Percentiles rank a stretch among this genome's conserved stretches.
Conservation (phyloP, 2,113 vertebrate species). For the Sorex fumeus region DNA sequence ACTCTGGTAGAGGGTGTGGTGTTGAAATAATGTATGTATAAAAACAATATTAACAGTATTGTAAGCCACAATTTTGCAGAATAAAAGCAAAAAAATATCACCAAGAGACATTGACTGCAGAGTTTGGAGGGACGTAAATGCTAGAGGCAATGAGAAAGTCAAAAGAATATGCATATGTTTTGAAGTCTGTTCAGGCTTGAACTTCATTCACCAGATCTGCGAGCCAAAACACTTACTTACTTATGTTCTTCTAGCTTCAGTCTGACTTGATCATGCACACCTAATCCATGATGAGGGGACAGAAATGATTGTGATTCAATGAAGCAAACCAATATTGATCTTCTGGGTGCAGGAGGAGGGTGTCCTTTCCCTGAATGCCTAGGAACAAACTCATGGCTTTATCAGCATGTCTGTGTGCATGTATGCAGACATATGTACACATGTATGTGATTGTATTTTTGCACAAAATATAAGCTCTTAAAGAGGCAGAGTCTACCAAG, state of each 20-base stretch:
- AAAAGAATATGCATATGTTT: neutral
- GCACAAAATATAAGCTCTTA: neutral
- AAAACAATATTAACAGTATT: no score
- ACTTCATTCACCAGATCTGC: neutral
- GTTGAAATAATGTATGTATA: no score
- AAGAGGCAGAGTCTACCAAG: neutral
- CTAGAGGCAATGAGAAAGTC: rapidly evolving
- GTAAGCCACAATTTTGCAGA: neutral
- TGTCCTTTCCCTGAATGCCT: neutral
- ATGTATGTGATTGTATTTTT: neutral
- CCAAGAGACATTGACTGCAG: neutral
- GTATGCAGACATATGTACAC: no score
- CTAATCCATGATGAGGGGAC: neutral
- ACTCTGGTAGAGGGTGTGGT: no score
- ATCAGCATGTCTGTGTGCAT: rapidly evolving
- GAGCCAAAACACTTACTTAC: neutral
- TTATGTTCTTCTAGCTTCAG: neutral
- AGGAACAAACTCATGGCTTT: neutral
- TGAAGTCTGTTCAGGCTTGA: neutral
- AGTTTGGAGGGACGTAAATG: neutral
- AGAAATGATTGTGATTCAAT: neutral
- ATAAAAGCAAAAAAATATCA: neutral
- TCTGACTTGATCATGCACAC: neutral
- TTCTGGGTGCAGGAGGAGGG: neutral
- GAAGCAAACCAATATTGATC: neutral